Base-by-base conservation (phyloP, 2,113 vertebrate species). In the Rhinolophus sinicus region DNA sequence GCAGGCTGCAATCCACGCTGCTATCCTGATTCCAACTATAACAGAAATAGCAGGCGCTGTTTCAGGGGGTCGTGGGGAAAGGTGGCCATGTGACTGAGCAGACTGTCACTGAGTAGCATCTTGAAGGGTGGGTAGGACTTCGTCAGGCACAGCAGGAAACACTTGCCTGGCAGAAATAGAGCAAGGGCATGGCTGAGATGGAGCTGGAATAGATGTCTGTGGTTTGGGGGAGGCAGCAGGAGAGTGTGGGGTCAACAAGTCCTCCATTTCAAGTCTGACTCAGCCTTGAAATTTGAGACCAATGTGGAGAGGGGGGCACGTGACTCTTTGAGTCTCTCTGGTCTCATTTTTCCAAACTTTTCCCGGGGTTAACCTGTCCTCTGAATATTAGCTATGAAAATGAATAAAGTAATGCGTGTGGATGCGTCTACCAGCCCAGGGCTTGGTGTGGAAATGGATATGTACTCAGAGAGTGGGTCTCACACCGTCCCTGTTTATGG, bases 321-420 rank as follows among this genome's bases (percentile, higher is more conserved):
- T 52, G 18, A 28, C n/a, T 80, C 73, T 78, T 77, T 83, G 77
- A 67, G 44, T 50, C 67, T 97, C 38, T 78, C 52, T 76, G 80
- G 28, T 83, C 72, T 95, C 40, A 65, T 24, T 86, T 84, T 75
- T 15, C 16, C 40, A 33, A 4, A 72, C 44, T 82, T 87, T 96
- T 70, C 58, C 30, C 10, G 38, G 28, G 18, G 24, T 65, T 83
- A 70, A 81, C 91, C 50, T 33, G 4, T 6, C 26, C 83, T 60
- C 44, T 84, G 89, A 70, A 44, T 58, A 58, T 24, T 64, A 78
- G 26, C 73, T 84, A 15, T 93, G 60, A 81, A 93, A 83, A 78
- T 73, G 13, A 47, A 52, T 64, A 52, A 95, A 81, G 8, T 65
- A 10, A 64, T 19, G 3, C 33, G 6, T 62, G 91, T 30, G 73